Percentiles rank a stretch among this genome's conserved stretches.
Evolutionary conservation across 2,113 vertebrate species (phyloP).

Genomic region (Gallinago jamesoni): DNA sequence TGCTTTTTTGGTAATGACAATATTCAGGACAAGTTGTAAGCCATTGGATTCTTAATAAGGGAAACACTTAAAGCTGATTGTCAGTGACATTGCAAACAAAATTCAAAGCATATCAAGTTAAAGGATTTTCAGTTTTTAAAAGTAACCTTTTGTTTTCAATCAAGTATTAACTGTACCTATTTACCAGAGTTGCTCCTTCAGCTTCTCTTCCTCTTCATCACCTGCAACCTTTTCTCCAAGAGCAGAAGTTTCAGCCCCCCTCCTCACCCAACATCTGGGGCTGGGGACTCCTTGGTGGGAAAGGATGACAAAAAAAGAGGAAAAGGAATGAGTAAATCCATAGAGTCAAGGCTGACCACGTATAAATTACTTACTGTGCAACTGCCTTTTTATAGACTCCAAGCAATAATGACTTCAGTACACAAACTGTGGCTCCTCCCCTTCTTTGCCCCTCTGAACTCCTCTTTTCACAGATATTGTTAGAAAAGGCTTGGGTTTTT

Average conservation of each 20-base stretch:
- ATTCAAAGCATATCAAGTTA: not conserved
- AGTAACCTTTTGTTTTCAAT: not conserved
- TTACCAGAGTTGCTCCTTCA: conserved; percentile 46
- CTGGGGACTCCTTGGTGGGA: not conserved
- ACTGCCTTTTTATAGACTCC: conserved; percentile 66
- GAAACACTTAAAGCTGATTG: not conserved
- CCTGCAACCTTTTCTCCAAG: not conserved
- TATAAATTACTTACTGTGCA: conserved; percentile 52
- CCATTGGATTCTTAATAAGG: not conserved
- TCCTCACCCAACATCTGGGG: not conserved
- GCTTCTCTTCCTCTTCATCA: not conserved
- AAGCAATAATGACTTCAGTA: conserved; percentile 56
- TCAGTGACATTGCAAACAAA: not conserved
- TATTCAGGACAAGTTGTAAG: not conserved
- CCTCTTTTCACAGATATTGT: not conserved
- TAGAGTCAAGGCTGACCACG: conserved; percentile 14
- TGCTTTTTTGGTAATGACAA: not conserved
- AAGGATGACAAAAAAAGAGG: conserved; percentile 1
- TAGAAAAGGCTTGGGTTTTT: not conserved
- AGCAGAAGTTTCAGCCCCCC: conserved; percentile 9
- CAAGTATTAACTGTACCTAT: conserved; percentile 39
- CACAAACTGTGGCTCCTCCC: conserved; percentile 27
- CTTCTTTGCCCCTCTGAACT: conserved; percentile 3
- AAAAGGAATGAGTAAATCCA: conserved; percentile 40
- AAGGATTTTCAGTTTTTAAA: not conserved